These are phyloP conservation scores for Harpagoxenus sublaevis DNA, from an alignment of 2,888 invertebrate species.

Conservation along the genomic window DNA sequence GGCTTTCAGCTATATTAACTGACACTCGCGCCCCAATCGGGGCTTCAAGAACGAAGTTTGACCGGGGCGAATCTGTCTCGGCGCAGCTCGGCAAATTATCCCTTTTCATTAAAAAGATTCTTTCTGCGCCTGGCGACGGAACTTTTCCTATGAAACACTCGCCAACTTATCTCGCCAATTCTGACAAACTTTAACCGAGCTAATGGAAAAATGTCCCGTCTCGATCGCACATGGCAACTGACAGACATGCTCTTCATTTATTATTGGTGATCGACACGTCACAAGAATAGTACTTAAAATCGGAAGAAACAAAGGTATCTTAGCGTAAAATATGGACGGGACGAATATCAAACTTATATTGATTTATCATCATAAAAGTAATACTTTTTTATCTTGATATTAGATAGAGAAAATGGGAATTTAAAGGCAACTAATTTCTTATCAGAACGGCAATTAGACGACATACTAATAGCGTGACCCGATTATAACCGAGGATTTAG, in stretches of 20 bases:
- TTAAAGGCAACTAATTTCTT: neutral
- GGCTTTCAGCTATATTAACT: slow-evolving; percentile 49
- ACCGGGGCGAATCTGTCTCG: slow-evolving; percentile 25
- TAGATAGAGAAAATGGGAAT: neutral
- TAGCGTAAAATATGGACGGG: neutral
- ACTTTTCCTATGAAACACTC: slow-evolving; percentile 39
- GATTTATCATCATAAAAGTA: neutral
- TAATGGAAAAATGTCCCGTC: slow-evolving; percentile 30
- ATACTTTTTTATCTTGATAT: neutral
- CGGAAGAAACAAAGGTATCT: neutral
- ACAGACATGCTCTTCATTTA: neutral
- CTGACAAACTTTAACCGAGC: slow-evolving; percentile 27
- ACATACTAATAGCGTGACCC: neutral
- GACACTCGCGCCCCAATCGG: slow-evolving; percentile 38
- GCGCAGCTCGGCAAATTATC: slow-evolving; percentile 40
- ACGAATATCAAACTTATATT: neutral
- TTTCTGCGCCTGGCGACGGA: slow-evolving; percentile 19
- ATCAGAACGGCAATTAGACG: neutral
- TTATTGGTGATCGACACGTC: neutral
- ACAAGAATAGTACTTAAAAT: neutral
- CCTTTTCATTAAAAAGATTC: slow-evolving; percentile 53
- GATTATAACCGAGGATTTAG: neutral
- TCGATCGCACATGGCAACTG: slow-evolving; percentile 22
- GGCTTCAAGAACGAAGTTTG: slow-evolving; percentile 44
- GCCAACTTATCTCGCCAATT: slow-evolving; percentile 15